Conservation (phyloP, 2,797 vertebrate genomes). For the Phoebastria nigripes region DNA sequence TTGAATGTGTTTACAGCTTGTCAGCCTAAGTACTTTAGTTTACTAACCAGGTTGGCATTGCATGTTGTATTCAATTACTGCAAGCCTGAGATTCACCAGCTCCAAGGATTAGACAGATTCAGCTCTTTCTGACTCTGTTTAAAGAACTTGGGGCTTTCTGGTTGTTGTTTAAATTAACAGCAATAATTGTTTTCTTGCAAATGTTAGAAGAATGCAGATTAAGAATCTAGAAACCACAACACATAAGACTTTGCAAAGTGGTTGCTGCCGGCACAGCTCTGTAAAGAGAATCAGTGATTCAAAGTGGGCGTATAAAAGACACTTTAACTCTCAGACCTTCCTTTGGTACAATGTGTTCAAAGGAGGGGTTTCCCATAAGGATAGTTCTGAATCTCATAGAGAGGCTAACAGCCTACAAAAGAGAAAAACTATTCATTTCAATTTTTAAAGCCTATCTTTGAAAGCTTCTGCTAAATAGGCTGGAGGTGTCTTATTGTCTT, state of each 20-base stretch:
- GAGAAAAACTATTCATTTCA: not conserved
- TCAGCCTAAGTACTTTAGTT: slow-evolving; percentile 7
- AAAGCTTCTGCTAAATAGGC: slow-evolving; percentile 11
- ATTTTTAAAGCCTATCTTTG: slow-evolving; percentile 1
- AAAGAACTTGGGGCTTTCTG: not conserved
- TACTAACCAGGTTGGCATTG: slow-evolving; percentile 42
- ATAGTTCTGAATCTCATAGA: not conserved
- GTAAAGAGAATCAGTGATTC: slow-evolving; percentile 5
- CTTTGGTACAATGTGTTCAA: slow-evolving; percentile 12
- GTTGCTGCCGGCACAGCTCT: slow-evolving; percentile 11
- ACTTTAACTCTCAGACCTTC: slow-evolving; percentile 28
- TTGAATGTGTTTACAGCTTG: slow-evolving; percentile 35
- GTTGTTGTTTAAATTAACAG: slow-evolving; percentile 8
- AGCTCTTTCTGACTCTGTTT: not conserved
- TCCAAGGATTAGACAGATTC: slow-evolving; percentile 1
- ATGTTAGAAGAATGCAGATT: not conserved
- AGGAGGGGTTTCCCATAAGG: not conserved
- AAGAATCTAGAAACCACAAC: slow-evolving; percentile 21
- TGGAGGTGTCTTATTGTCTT: slow-evolving; percentile 18
- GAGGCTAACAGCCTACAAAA: not conserved
- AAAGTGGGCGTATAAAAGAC: slow-evolving; percentile 41
- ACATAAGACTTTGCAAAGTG: not conserved
- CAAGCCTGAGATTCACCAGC: not conserved
- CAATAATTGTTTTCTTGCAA: slow-evolving; percentile 20
- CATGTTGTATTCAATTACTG: slow-evolving; percentile 23